Base-by-base conservation (phyloP, 2,797 vertebrate genomes). In the Mycteria americana region DNA sequence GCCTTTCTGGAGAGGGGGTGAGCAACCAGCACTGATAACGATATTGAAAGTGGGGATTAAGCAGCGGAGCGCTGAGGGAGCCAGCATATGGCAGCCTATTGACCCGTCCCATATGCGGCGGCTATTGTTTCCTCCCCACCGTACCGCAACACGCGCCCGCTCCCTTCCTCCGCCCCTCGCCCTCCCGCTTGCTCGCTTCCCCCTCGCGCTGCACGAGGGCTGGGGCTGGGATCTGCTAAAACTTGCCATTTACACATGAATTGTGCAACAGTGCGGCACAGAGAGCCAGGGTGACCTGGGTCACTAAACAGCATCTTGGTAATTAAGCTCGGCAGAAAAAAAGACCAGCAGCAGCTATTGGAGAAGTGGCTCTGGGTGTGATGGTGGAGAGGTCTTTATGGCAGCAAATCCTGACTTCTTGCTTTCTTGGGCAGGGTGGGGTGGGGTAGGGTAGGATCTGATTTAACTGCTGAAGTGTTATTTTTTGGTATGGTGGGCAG, bases 41-140 rank as follows among this genome's bases (percentile, higher is more conserved):
- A 93, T 94, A 88, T 84, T 95, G 93, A 95, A 96, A 97, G 93
- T 75, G 78, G 48, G 91, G 96, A 91, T 97, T 97, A 97, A 94
- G 89, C 56, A 88, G 67, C 56, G 39, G 65, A 82, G 85, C 7
- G 2, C 72, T 59, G 85, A 92, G 92, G 75, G 94, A 93, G 62
- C 51, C 84, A 90, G 82, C 97, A 97, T 97, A 95, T 96, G 95
- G 94, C 54, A 48, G 45, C 68, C 81, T 88, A 56, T 87, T 84
- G 90, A 96, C 78, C 85, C 62, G 33, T 83, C 92, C 94, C 97
- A 92, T 94, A 64, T 85, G 96, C 37, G 72, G 35, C 68, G 6
- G 53, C 89, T 93, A 94, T 96, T 94, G 79, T 96, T 94, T 51
- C 62, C 59, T 93, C 63, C 80, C 37, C 54, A 69, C 81, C 89